Evolutionary conservation across 2,888 invertebrate species (phyloP).

Genomic region (Dione vanillae): DNA sequence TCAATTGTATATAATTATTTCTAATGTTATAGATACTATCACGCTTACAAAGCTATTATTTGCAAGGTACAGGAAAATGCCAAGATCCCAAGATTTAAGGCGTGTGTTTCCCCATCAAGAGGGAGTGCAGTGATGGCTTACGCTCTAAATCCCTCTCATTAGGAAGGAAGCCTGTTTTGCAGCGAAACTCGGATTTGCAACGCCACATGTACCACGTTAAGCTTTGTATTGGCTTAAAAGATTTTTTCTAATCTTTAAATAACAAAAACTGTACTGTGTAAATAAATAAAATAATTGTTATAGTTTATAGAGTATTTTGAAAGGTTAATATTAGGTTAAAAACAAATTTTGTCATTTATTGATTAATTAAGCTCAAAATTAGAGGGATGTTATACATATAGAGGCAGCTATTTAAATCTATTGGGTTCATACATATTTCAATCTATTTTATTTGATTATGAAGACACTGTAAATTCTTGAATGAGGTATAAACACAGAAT

Average conservation of each 20-base stretch:
- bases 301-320: no score
- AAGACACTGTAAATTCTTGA: conserved; percentile 14
- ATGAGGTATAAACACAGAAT: conserved; percentile 71
- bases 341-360: no score
- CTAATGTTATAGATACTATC: conserved; percentile 5
- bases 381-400: no score
- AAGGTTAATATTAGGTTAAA: no score
- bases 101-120: conserved; percentile 39
- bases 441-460: no score
- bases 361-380: no score
- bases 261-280: background rate
- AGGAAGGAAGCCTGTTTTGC: conserved; percentile 42
- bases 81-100: conserved; percentile 33
- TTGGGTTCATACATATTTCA: no score
- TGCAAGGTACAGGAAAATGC: conserved; percentile 25
- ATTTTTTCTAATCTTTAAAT: conserved; percentile 9
- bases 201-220: conserved; percentile 28
- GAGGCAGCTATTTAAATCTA: no score
- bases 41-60: background rate
- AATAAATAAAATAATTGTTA: no score
- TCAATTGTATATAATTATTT: background rate
- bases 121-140: conserved; percentile 43
- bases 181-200: conserved; percentile 39
- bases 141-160: conserved; percentile 47
- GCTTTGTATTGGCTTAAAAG: conserved; percentile 17